Percentiles rank a stretch among this genome's conserved stretches.
Conservation (phyloP, 2,113 vertebrate genomes). For the Microcebus griseorufus region DNA sequence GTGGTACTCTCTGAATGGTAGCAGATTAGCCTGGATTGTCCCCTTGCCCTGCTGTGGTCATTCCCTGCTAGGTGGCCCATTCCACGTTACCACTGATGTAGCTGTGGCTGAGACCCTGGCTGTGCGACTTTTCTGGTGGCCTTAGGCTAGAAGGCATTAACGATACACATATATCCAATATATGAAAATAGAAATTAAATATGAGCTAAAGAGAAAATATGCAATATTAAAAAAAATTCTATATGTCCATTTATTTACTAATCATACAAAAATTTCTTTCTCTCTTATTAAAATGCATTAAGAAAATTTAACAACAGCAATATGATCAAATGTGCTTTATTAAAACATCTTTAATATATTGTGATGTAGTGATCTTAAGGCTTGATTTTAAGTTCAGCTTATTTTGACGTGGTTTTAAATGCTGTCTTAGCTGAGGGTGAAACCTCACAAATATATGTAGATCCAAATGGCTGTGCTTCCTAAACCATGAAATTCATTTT, state of each 20-base stretch:
- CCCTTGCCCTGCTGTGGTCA: accelerated
- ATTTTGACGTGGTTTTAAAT: background rate
- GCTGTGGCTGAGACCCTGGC: background rate
- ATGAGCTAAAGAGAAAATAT: background rate
- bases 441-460: background rate
- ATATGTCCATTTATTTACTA: background rate
- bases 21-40: no score
- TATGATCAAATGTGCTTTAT: background rate
- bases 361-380: background rate
- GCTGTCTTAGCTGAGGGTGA: background rate
- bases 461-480: background rate
- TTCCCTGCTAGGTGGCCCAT: background rate
- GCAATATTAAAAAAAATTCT: background rate
- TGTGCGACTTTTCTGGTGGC: background rate
- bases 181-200: background rate
- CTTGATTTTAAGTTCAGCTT: background rate
- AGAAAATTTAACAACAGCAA: background rate
- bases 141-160: background rate
- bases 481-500: background rate
- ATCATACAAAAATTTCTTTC: background rate
- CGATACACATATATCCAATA: background rate
- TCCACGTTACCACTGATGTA: background rate
- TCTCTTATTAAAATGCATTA: background rate
- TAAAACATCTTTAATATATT: background rate
- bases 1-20: no score